Percentiles rank a stretch among this genome's conserved stretches.
Evolutionary conservation across 1,140 invertebrate genomes (phyloP).

Genomic region (Leguminivora glycinivorella): DNA sequence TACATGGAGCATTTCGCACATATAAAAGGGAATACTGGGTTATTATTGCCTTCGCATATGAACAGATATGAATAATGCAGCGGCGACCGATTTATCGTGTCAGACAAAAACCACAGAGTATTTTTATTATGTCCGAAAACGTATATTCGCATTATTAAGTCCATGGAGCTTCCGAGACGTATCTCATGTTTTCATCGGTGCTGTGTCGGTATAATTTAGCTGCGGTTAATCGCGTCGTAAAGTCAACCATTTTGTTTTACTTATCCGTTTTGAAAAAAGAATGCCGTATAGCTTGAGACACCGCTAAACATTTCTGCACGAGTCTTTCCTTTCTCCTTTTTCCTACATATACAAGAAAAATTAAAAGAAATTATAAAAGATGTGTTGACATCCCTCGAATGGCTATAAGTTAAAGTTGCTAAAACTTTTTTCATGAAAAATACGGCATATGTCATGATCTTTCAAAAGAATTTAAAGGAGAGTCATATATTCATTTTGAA

Average conservation of each 20-base stretch:
- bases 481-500: too few species aligned
- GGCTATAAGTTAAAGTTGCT: too few species aligned
- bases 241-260: conserved; percentile 12
- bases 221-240: conserved; percentile 1
- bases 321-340: background rate
- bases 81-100: conserved; percentile 9
- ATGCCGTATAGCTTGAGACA: background rate
- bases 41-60: conserved; percentile 22
- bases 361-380: too few species aligned
- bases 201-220: background rate
- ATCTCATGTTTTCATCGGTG: conserved; percentile 11
- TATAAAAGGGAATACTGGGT: background rate
- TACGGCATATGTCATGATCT: too few species aligned
- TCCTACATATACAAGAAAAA: too few species aligned
- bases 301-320: background rate
- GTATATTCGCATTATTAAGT: conserved; percentile 22
- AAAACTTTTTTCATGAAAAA: too few species aligned
- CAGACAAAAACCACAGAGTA: conserved; percentile 13
- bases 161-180: conserved; percentile 18
- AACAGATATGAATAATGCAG: conserved; percentile 23
- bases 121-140: conserved; percentile 24
- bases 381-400: too few species aligned
- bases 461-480: too few species aligned
- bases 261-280: conserved; percentile 1
- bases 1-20: background rate